Evolutionary conservation across 2,113 vertebrate species (phyloP), one percentile per base, ranked within the genome.

Genomic region (Eptesicus fuscus): DNA sequence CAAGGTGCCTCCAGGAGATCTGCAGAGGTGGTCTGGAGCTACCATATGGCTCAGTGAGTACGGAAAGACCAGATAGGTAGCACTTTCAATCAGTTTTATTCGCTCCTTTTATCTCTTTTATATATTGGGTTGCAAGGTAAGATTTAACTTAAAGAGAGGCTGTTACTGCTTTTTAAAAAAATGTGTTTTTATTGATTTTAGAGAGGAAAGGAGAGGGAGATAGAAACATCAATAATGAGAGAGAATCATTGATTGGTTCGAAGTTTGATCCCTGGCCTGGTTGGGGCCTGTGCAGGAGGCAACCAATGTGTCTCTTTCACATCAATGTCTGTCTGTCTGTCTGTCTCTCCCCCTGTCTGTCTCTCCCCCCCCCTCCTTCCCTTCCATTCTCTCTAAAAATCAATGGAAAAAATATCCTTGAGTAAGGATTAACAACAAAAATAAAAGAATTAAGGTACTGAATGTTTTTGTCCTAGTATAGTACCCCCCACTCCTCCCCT

Each of bases 71-170:
- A 90, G 65, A 44, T 47, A 87, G 67, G 35, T 32, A 93, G 37
- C 37, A 71, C 44, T 37, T 94, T 82, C 17, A 67, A 0, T 86
- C 63, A 86, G 37, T n/a, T 56, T 23, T n/a, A 73, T 56, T 23
- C 13, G 59, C 10, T 69, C 16, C 44, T 83, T 83, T 79, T 74
- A 40, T 56, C 10, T 20, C 25, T 91, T 79, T 74, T 69, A 90
- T 84, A 32, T 93, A 40, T 91, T 88, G 49, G 71, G 14, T 63
- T 70, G 65, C 40, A 80, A 23, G 9, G 20, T 79, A 85, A 73
- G 25, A 93, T 80, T 95, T 93, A 65, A 63, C 82, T 91, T 91
- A 82, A 79, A 51, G 20, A 61, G 70, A 95, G 28, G n/a, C 13
- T 83, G 14, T 42, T 42, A 44, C 18, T 53, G 30, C 35, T 88